Conservation (phyloP, 2,888 invertebrate species). For the Imbricaverruca yamaguchii region DNA sequence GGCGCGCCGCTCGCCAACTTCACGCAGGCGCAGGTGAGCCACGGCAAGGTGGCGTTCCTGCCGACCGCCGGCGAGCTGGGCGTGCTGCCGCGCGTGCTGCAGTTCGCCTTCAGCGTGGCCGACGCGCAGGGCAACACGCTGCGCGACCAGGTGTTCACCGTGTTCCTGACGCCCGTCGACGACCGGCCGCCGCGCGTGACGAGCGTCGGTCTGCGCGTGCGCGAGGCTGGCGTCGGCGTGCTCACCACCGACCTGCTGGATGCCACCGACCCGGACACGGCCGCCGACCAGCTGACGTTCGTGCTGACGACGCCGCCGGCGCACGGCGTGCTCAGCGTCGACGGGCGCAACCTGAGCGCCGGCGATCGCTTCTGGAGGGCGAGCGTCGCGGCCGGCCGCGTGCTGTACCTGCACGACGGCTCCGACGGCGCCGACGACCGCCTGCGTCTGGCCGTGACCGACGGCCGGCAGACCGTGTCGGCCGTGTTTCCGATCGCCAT, state of each 20-base stretch:
- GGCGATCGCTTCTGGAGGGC: conserved; percentile 38
- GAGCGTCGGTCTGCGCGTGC: conserved; percentile 37
- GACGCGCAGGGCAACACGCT: conserved; percentile 40
- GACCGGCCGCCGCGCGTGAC: conserved; percentile 40
- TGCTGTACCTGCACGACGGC: conserved; percentile 39
- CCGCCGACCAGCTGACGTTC: conserved; percentile 36
- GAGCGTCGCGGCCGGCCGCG: conserved; percentile 37
- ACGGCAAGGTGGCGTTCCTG: conserved; percentile 41
- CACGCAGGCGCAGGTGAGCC: conserved; percentile 41
- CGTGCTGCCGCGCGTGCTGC: conserved; percentile 39
- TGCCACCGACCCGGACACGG: conserved; percentile 40
- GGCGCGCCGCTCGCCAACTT: conserved; percentile 35
- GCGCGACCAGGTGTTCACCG: conserved; percentile 38
- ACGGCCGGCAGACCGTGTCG: conserved; percentile 41
- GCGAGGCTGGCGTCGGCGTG: conserved; percentile 34
- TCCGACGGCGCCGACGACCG: conserved; percentile 34
- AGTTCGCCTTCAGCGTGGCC: conserved; percentile 40
- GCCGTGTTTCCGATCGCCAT: conserved; percentile 38
- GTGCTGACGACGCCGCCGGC: conserved; percentile 36
- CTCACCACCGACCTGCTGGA: conserved; percentile 38
- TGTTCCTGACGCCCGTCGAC: conserved; percentile 40
- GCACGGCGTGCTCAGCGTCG: conserved; percentile 38
- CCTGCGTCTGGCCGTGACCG: conserved; percentile 40
- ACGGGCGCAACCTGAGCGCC: conserved; percentile 34
- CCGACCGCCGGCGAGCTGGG: conserved; percentile 40